phyloP scores from a whole-genome alignment of 1,140 invertebrate genomes.

The Halotydeus destructor region DNA sequence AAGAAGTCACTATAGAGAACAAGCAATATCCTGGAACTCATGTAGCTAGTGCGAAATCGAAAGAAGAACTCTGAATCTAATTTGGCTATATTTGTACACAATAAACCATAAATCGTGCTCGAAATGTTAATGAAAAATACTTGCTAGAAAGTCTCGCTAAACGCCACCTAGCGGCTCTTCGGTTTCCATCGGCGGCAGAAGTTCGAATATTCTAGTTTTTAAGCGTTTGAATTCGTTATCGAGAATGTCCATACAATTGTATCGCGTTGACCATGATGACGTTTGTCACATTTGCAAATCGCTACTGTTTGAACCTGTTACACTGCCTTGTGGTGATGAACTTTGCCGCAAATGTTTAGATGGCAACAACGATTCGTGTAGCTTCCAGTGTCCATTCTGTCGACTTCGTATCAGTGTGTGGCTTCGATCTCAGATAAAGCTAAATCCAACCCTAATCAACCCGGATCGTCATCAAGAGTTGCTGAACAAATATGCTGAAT shows the following conservation, averaged over 20 bases:
- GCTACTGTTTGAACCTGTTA: neutral
- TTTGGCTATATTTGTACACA: constrained; percentile 4
- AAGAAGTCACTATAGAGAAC: constrained; percentile 45
- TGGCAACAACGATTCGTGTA: neutral
- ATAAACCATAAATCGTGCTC: constrained; percentile 1
- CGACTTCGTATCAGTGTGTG: neutral
- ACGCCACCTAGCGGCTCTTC: neutral
- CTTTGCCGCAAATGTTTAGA: neutral
- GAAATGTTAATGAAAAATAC: neutral
- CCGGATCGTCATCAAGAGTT: no score
- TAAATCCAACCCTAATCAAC: no score
- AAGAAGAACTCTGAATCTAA: neutral
- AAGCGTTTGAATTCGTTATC: no score
- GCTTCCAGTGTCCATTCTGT: neutral
- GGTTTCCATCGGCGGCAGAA: neutral
- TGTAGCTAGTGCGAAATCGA: neutral
- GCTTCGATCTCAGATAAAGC: no score
- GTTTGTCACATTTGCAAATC: neutral
- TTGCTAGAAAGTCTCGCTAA: neutral
- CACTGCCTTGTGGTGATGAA: neutral
- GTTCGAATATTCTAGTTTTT: neutral
- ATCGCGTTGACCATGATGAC: no score
- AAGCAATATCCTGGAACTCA: constrained; percentile 34
- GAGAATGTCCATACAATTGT: no score
- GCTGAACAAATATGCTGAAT: no score